A percentile compares a stretch with the other conserved stretches of the same genome.
phyloP scores from a whole-genome alignment of 2,113 vertebrate species.

The Dicerorhinus sumatrensis region DNA sequence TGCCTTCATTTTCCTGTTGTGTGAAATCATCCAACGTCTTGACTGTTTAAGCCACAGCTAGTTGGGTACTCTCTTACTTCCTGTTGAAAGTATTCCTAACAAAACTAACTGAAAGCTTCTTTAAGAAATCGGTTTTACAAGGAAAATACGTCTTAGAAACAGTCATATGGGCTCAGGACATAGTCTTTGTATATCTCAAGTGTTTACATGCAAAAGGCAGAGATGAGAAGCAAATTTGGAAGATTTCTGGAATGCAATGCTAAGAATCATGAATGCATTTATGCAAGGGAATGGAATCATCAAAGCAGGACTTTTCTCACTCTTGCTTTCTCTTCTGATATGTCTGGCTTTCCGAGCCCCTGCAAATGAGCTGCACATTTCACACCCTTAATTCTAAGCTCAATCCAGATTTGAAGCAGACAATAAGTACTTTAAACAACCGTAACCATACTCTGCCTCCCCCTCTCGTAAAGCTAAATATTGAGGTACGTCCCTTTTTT shows the following conservation, averaged over 20 bases:
- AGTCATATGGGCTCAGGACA: background rate
- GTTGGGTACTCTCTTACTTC: background rate
- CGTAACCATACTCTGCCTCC: background rate
- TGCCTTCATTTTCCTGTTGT: background rate
- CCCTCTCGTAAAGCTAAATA: background rate
- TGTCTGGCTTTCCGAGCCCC: background rate
- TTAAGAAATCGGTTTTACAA: constrained; percentile 1
- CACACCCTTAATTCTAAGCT: background rate
- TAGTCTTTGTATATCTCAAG: background rate
- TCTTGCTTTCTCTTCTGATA: background rate
- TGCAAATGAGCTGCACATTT: background rate
- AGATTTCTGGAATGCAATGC: background rate
- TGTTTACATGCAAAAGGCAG: background rate
- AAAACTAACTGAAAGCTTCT: background rate
- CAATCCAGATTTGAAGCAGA: background rate
- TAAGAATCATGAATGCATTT: background rate
- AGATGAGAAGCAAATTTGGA: background rate
- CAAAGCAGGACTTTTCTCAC: background rate
- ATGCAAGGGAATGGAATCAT: background rate
- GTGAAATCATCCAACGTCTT: background rate
- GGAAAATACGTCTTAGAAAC: background rate
- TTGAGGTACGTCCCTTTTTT: background rate
- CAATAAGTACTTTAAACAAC: background rate
- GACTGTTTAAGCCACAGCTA: background rate
- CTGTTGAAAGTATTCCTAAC: background rate